A percentile compares a stretch with the other conserved stretches of the same genome.
These are phyloP conservation scores for Fragum sueziense DNA, from an alignment of 2,888 invertebrate species.

Conservation along the genomic window DNA sequence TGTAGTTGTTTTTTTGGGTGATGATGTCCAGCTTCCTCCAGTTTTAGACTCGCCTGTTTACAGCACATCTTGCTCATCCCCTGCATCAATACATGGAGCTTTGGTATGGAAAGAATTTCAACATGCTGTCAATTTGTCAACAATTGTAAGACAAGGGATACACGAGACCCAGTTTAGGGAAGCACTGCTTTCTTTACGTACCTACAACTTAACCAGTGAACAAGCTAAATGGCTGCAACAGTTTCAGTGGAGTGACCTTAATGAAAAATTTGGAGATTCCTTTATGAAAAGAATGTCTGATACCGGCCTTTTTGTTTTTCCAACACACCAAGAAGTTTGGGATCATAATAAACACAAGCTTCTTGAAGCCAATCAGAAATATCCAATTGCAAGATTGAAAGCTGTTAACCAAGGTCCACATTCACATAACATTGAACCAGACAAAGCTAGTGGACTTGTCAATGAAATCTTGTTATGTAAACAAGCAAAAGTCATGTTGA, in stretches of 20 bases:
- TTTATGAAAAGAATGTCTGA: conserved; percentile 21
- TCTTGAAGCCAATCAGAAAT: conserved; percentile 4
- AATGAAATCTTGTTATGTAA: conserved; percentile 12
- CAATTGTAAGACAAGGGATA: conserved; percentile 38
- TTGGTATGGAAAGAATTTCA: conserved; percentile 50
- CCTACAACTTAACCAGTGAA: conserved; percentile 18
- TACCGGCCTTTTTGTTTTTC: conserved; percentile 51
- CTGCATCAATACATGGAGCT: conserved; percentile 51
- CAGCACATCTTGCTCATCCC: background rate
- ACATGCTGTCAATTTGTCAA: conserved; percentile 28
- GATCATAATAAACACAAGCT: conserved; percentile 43
- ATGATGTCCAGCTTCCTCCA: conserved; percentile 62
- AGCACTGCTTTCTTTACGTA: conserved; percentile 37
- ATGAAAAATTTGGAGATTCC: conserved; percentile 1
- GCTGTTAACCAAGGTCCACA: conserved; percentile 27
- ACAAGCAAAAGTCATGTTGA: conserved; percentile 50
- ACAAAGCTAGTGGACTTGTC: conserved; percentile 23
- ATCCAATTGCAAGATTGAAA: conserved; percentile 49
- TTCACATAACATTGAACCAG: conserved; percentile 26
- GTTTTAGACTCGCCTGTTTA: conserved; percentile 58
- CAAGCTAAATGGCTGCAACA: conserved; percentile 55
- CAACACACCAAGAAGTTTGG: conserved; percentile 49
- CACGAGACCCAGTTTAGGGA: conserved; percentile 29
- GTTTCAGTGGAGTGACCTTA: conserved; percentile 47
- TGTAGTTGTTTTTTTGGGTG: conserved; percentile 63